Percentiles rank a stretch among this genome's conserved stretches.
Conservation (phyloP, 2,797 vertebrate species). For the Melanotaenia parkinsoni region DNA sequence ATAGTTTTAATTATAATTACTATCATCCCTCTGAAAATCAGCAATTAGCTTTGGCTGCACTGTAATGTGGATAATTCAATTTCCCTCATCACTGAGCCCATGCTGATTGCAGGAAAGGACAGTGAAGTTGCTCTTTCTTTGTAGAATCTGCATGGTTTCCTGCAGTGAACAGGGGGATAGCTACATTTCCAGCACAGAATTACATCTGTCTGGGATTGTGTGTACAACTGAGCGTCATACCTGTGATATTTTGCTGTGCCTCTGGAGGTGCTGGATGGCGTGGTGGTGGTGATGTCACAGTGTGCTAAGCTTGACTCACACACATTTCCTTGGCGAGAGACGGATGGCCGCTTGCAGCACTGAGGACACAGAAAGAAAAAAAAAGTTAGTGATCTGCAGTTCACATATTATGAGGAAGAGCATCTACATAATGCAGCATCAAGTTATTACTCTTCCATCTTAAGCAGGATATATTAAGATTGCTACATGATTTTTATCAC, state of each 20-base stretch:
- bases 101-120: constrained; percentile 49
- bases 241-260: constrained; percentile 69
- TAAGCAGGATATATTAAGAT: not conserved
- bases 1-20: constrained; percentile 74
- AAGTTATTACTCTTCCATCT: not conserved
- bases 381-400: not conserved
- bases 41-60: constrained; percentile 65
- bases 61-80: constrained; percentile 72
- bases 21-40: constrained; percentile 69
- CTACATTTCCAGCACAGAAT: not conserved
- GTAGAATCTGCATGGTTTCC: constrained; percentile 33
- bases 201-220: not conserved
- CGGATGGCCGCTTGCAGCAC: constrained; percentile 74
- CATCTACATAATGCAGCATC: not conserved
- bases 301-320: constrained; percentile 67
- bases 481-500: constrained; percentile 7
- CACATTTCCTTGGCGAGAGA: constrained; percentile 51
- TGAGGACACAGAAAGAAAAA: constrained; percentile 46
- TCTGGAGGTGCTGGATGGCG: constrained; percentile 54
- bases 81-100: constrained; percentile 58
- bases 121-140: constrained; percentile 37
- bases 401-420: not conserved
- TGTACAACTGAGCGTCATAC: constrained; percentile 46
- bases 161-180: not conserved
- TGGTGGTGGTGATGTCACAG: constrained; percentile 34